Percentiles rank a stretch among this genome's conserved stretches.
phyloP scores from a whole-genome alignment of 2,888 invertebrate species.

The Papilio demoleus region DNA sequence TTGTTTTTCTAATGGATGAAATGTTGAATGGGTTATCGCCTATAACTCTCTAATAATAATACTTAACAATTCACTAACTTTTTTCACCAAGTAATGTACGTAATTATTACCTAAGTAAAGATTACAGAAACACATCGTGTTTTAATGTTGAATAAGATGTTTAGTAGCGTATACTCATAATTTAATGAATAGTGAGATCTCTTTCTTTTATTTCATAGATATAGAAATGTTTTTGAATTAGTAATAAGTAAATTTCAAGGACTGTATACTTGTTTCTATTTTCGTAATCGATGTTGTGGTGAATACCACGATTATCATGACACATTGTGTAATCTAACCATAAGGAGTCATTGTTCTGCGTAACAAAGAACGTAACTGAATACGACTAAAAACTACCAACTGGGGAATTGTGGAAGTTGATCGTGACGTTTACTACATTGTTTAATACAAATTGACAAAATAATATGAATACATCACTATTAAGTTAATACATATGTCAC shows the following conservation, averaged over 20 bases:
- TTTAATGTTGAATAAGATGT: too few species aligned
- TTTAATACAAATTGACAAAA: neutral
- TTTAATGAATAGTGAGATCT: too few species aligned
- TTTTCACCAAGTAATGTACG: too few species aligned
- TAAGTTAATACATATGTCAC: neutral
- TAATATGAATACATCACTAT: too few species aligned
- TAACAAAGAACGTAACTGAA: conserved; percentile 27
- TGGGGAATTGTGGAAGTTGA: conserved; percentile 26
- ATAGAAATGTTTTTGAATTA: neutral
- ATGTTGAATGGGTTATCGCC: neutral
- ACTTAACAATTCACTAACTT: neutral
- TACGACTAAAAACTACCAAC: conserved; percentile 22
- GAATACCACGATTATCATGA: conserved; percentile 1
- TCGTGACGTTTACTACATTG: too few species aligned
- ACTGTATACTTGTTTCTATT: neutral
- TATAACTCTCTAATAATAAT: conserved; percentile 1
- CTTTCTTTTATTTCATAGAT: too few species aligned
- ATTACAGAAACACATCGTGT: too few species aligned
- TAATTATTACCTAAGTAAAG: neutral
- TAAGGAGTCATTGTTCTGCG: conserved; percentile 33
- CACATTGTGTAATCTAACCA: conserved; percentile 19
- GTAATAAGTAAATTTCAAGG: neutral
- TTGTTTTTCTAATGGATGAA: conserved; percentile 23
- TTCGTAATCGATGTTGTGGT: neutral
- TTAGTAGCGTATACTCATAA: too few species aligned